Evolutionary conservation across 2,888 invertebrate species (phyloP), one percentile per base, ranked within the genome.

Genomic region (Podotricha telesiphe): DNA sequence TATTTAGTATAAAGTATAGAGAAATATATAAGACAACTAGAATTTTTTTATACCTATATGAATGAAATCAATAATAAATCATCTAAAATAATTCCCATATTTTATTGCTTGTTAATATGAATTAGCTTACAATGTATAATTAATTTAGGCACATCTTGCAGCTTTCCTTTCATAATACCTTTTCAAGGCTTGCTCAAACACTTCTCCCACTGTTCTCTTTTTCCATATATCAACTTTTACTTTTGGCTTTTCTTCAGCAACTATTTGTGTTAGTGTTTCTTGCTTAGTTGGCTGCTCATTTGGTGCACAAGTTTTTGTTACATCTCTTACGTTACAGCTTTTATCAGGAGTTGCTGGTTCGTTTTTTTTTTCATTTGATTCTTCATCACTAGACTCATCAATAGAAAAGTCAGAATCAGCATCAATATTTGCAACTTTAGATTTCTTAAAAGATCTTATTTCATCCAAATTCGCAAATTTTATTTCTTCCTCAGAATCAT

Each of bases 121-220:
- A 8, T 15, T 3, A 47, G 45, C 65, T 65, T 65, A 61, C 61
- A 74, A 65, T 11, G 69, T 56, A 64, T 59, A 55, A 48, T 40
- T n/a, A 48, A 53, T 68, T 77, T 75, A 86, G 70, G 70, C 73
- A 34, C 87, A 85, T 79, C 95, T 93, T 7, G 91, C 83, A 34
- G 95, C 93, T 88, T 96, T 96, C 76, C 97, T 94, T 80, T 95
- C 94, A 82, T 95, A 96, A 86, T 96, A 97, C 79, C 96, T 94
- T 78, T 95, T 94, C 40, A 97, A 84, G 17, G 98, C 97, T 68
- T 94, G 95, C 69, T 96, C 96, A 85, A 96, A 96, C 2, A 95
- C 94, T 62, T 94, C 94, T 8, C 97, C 98, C 17, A 97, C 95
- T 37, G 97, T 98, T 77, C 97, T 93, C 81, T 98, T 98, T 79